These are phyloP conservation scores for Daboia siamensis DNA, from an alignment of 2,113 vertebrate genomes.

Conservation along the genomic window DNA sequence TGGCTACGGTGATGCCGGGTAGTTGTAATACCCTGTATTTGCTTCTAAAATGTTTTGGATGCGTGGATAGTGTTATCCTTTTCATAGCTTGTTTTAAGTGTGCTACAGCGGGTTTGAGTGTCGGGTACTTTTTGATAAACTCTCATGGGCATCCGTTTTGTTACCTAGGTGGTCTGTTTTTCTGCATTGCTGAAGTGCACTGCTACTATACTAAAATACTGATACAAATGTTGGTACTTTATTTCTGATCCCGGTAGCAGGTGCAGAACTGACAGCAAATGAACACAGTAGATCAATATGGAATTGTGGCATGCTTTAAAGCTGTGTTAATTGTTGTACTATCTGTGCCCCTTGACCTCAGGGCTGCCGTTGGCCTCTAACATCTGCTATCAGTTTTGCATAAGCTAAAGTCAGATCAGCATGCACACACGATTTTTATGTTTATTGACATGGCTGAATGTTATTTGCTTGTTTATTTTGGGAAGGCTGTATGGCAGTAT, in stretches of 20 bases:
- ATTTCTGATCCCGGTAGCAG: not conserved
- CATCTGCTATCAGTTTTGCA: not conserved
- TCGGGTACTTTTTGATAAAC: not conserved
- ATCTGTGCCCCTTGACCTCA: not conserved
- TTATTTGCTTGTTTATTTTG: not conserved
- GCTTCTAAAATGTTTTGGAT: not conserved
- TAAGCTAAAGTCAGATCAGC: not conserved
- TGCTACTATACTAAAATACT: not conserved
- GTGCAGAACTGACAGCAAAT: not conserved
- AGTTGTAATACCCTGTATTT: not conserved
- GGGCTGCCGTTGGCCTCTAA: not conserved
- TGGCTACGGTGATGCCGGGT: not conserved
- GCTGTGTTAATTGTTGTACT: slow-evolving; percentile 3
- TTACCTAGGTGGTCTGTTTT: not conserved
- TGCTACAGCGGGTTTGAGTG: not conserved
- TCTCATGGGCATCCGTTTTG: not conserved
- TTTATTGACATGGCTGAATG: not conserved
- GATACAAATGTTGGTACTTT: not conserved
- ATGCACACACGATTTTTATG: not conserved
- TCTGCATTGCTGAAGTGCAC: not conserved
- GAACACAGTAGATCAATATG: slow-evolving; percentile 12
- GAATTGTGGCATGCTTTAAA: not conserved
- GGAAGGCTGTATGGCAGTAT: not conserved
- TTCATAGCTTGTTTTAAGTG: not conserved
- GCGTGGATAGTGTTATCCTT: not conserved